These are phyloP conservation scores for Agriotes lineatus DNA, from an alignment of 2,888 invertebrate genomes.

Conservation along the genomic window DNA sequence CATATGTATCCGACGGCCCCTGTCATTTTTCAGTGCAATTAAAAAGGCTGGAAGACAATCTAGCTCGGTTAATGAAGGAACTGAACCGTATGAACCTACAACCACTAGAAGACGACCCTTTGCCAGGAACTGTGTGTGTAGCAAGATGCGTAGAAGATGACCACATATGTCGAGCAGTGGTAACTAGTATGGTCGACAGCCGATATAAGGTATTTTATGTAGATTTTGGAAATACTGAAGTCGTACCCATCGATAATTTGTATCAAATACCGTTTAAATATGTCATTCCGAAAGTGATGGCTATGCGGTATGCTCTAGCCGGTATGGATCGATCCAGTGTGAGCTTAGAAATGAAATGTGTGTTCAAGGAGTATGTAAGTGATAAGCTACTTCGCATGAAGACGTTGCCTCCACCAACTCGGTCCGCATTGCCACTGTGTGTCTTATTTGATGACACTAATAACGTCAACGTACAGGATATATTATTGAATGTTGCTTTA, in stretches of 20 bases:
- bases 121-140: conserved; percentile 83
- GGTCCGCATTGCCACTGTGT: conserved; percentile 81
- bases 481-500: conserved; percentile 65
- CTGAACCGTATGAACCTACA: conserved; percentile 75
- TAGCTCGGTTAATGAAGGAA: conserved; percentile 79
- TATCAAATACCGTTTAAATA: conserved; percentile 82
- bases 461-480: conserved; percentile 72
- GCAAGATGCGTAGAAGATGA: conserved; percentile 79
- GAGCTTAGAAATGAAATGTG: conserved; percentile 73
- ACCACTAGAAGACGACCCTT: conserved; percentile 75
- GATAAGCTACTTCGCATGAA: conserved; percentile 74
- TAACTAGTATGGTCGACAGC: conserved; percentile 78
- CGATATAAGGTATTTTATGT: conserved; percentile 84
- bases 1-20: conserved; percentile 85
- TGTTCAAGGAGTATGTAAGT: conserved; percentile 78
- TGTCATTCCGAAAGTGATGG: conserved; percentile 79
- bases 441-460: conserved; percentile 74
- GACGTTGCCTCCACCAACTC: conserved; percentile 77
- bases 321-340: conserved; percentile 73
- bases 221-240: conserved; percentile 84
- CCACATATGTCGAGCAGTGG: conserved; percentile 81
- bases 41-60: conserved; percentile 70
- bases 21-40: conserved; percentile 83
- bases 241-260: conserved; percentile 77
- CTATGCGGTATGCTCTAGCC: conserved; percentile 79